phyloP scores from a whole-genome alignment of 2,797 vertebrate species.

The Rhinoraja longicauda region DNA sequence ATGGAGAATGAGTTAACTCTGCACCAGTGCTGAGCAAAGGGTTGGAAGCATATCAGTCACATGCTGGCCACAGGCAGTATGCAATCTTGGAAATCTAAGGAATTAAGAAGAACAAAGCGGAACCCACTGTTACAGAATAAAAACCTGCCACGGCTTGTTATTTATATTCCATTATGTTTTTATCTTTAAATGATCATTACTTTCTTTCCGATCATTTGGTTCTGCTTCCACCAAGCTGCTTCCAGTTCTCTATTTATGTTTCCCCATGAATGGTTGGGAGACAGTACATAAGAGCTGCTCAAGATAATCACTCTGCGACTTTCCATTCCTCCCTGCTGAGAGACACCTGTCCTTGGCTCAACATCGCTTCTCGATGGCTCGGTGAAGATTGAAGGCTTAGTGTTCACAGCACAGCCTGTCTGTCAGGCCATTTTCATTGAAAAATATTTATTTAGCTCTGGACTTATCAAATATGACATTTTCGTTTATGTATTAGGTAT shows the following conservation, averaged over 20 bases:
- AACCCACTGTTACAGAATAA: background rate
- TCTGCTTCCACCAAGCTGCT: background rate
- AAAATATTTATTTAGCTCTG: background rate
- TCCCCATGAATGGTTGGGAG: background rate
- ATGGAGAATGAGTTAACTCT: background rate
- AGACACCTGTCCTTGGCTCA: background rate
- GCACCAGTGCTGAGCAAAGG: background rate
- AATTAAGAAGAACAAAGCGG: background rate
- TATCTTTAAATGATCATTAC: too few species aligned
- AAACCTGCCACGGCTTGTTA: background rate
- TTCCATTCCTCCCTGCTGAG: background rate
- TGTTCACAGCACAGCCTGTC: too few species aligned
- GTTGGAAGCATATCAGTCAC: background rate
- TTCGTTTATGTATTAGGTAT: background rate
- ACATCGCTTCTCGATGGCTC: background rate
- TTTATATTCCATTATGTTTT: too few species aligned
- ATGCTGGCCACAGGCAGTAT: background rate
- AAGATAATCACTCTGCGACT: background rate
- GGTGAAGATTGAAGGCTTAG: background rate
- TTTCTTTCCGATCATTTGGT: background rate
- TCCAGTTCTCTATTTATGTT: background rate
- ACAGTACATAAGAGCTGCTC: background rate
- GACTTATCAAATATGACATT: background rate
- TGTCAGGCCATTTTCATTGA: background rate
- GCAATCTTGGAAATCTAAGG: background rate